These are phyloP conservation scores for Todus mexicanus DNA, from an alignment of 2,797 vertebrate genomes.

Conservation along the genomic window DNA sequence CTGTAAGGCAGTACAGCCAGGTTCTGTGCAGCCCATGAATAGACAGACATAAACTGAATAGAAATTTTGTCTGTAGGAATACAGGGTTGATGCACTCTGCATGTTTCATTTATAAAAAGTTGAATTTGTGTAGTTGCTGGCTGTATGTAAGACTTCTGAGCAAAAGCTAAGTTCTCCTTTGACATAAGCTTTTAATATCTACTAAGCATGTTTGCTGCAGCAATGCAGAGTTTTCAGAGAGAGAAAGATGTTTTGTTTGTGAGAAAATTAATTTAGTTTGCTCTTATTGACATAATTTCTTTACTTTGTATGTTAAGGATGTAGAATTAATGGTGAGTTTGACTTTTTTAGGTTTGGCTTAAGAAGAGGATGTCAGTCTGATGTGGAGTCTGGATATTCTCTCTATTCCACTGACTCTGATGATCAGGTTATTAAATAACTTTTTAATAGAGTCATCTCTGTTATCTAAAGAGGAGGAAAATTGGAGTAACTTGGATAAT, in stretches of 20 bases:
- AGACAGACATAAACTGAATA: background rate
- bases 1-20: rapidly evolving
- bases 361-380: slow-evolving; percentile 48
- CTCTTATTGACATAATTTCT: background rate
- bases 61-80: background rate
- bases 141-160: rapidly evolving
- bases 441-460: background rate
- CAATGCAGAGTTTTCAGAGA: background rate
- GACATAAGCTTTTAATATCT: background rate
- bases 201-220: background rate
- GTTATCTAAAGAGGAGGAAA: background rate
- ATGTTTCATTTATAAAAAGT: background rate
- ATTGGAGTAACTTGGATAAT: background rate
- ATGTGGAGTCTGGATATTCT: slow-evolving; percentile 74
- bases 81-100: background rate
- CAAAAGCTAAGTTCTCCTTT: background rate
- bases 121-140: background rate
- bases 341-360: slow-evolving; percentile 67
- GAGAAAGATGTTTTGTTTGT: background rate
- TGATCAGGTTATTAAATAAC: slow-evolving; percentile 79
- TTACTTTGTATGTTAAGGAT: background rate
- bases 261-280: background rate
- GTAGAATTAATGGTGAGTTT: background rate
- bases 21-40: background rate
- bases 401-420: slow-evolving; percentile 84